These are phyloP conservation scores for Dipodomys spectabilis DNA, from an alignment of 2,113 vertebrate species.

Conservation along the genomic window DNA sequence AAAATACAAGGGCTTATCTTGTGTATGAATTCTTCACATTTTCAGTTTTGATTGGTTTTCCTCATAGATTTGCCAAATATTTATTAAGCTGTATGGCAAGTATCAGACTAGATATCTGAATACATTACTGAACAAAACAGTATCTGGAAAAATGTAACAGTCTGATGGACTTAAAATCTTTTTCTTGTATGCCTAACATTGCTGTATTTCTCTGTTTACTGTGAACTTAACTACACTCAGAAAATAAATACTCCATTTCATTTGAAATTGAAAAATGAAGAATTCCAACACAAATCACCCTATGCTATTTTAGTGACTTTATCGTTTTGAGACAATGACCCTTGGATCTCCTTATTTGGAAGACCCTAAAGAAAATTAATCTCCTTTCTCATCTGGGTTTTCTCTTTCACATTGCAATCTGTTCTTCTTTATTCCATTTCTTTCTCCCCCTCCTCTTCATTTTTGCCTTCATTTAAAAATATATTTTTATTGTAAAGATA, in stretches of 20 bases:
- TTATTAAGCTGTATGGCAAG: background rate
- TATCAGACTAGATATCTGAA: background rate
- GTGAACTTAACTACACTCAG: background rate
- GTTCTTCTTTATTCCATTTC: background rate
- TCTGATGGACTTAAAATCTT: background rate
- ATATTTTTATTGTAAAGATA: too few species aligned
- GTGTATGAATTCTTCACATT: background rate
- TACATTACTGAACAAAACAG: background rate
- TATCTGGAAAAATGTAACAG: background rate
- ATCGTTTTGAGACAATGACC: background rate
- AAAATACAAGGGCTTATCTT: background rate
- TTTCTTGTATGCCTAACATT: background rate
- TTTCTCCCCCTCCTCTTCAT: background rate
- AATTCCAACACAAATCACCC: rapidly evolving
- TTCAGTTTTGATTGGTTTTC: background rate
- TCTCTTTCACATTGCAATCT: background rate
- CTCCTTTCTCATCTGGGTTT: background rate
- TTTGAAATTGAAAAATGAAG: background rate
- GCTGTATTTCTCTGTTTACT: background rate
- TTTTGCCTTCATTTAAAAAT: background rate
- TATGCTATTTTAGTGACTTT: background rate
- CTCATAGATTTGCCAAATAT: background rate
- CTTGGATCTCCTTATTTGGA: background rate
- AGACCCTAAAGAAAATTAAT: background rate
- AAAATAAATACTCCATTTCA: background rate